Base-by-base conservation (phyloP, 2,797 vertebrate species). In the Platalea minor region DNA sequence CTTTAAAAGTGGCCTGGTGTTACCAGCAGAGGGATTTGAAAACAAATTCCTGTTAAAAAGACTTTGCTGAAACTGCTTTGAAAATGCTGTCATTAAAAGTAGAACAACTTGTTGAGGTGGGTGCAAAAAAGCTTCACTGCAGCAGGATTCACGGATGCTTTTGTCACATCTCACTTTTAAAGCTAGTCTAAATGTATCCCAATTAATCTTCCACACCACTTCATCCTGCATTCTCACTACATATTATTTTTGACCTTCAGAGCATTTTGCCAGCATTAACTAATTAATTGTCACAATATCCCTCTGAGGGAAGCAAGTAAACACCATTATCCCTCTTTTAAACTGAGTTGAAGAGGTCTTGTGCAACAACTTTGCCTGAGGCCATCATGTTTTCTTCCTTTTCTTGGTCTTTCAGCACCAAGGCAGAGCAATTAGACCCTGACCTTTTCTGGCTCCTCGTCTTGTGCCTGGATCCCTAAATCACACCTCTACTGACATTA, bases 361-460 rank as follows among this genome's bases (percentile, higher is more conserved):
- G 41, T 63, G 72, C 37, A 63, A 26, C 23, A 72, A 41, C 60
- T 89, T 87, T 93, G 73, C 57, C 68, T 65, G 65, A 92, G 61
- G 85, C 50, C 33, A 14, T 83, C 17, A 5, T 45, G 28, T 86
- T 89, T 93, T 89, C 81, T 82, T 91, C 53, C 59, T 91, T 77
- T 60, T 29, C 51, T 54, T 51, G 57, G 43, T 88, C 73, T 83
- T 82, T 63, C 25, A 91, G 35, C 85, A 84, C 68, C 23, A 78
- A 75, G 28, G 14, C 41, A 89, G 72, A 94, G 81, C 73, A 93
- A 91, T 95, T 95, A 95, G 86, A 89, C 56, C 53, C 51, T 65
- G 61, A 83, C 87, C 63, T 80, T 94, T 91, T 53, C 65, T 80
- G 61, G 51, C 68, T 75, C 85, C 24, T 61, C 53, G 33, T 70